phyloP scores from a whole-genome alignment of 2,888 invertebrate genomes.

The Gymnosoma rotundatum region DNA sequence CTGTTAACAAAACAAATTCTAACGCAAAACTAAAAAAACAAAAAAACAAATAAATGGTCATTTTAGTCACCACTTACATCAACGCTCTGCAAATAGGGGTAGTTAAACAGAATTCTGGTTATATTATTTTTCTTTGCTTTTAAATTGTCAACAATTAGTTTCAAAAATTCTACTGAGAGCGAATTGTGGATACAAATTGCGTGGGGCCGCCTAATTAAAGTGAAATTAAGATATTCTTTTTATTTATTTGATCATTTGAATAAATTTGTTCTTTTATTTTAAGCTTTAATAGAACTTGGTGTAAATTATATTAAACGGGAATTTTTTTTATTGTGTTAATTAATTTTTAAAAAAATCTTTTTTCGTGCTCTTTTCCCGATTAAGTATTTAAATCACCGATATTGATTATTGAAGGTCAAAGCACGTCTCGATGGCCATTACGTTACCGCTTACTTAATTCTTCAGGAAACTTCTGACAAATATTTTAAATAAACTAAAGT shows the following conservation, averaged over 20 bases:
- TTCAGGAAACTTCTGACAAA: no score
- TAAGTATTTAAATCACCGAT: no score
- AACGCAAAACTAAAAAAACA: constrained; percentile 10
- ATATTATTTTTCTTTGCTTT: constrained; percentile 2
- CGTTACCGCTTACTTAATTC: no score
- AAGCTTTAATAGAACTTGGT: neutral
- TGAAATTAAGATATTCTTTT: no score
- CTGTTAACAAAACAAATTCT: constrained; percentile 55
- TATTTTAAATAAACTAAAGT: no score
- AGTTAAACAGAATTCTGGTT: neutral
- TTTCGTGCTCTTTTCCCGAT: no score
- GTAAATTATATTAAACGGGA: no score
- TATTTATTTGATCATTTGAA: no score
- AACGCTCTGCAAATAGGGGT: neutral
- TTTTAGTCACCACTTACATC: constrained; percentile 25
- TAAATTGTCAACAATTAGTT: constrained; percentile 52
- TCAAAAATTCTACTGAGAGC: constrained; percentile 33
- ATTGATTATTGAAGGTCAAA: no score
- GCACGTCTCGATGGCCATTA: no score
- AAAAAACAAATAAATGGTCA: constrained; percentile 28
- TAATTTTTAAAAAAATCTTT: no score
- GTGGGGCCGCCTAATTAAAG: neutral
- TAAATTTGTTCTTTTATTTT: neutral
- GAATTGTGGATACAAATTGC: neutral
- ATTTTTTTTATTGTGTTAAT: no score